Evolutionary conservation across 2,797 vertebrate genomes (phyloP).

Genomic region (Hipposideros larvatus): DNA sequence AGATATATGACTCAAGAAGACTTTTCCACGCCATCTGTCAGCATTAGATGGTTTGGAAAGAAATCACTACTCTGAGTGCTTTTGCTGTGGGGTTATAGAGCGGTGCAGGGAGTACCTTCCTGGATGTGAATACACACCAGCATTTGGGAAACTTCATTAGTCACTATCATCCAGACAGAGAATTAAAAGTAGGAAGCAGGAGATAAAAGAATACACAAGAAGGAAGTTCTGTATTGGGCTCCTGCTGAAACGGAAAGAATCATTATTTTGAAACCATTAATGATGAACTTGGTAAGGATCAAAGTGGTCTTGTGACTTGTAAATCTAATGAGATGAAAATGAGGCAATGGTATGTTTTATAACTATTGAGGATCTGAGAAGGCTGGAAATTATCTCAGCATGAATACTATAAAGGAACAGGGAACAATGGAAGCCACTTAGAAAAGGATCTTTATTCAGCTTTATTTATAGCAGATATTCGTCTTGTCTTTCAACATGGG

Average conservation of each 20-base stretch:
- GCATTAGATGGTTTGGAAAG: constrained; percentile 55
- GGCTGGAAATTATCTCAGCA: constrained; percentile 78
- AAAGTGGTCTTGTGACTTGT: constrained; percentile 77
- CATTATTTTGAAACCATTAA: constrained; percentile 74
- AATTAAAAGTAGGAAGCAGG: constrained; percentile 70
- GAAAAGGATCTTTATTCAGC: constrained; percentile 75
- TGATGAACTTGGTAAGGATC: constrained; percentile 77
- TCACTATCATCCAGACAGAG: constrained; percentile 65
- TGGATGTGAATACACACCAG: not conserved
- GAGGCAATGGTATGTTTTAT: constrained; percentile 83
- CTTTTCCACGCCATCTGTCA: not conserved
- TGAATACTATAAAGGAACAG: constrained; percentile 67
- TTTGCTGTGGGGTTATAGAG: constrained; percentile 23
- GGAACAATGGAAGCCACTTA: constrained; percentile 75
- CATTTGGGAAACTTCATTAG: constrained; percentile 58
- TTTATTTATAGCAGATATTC: constrained; percentile 79
- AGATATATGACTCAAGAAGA: not conserved
- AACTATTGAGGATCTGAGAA: constrained; percentile 67
- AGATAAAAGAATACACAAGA: constrained; percentile 65
- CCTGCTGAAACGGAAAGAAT: constrained; percentile 54
- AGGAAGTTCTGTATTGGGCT: constrained; percentile 60
- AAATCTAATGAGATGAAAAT: constrained; percentile 78
- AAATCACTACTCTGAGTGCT: not conserved
- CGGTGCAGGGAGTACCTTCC: not conserved
- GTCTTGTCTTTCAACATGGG: constrained; percentile 68